Conservation (phyloP, 2,113 vertebrate genomes). For the Fulmarus glacialis region DNA sequence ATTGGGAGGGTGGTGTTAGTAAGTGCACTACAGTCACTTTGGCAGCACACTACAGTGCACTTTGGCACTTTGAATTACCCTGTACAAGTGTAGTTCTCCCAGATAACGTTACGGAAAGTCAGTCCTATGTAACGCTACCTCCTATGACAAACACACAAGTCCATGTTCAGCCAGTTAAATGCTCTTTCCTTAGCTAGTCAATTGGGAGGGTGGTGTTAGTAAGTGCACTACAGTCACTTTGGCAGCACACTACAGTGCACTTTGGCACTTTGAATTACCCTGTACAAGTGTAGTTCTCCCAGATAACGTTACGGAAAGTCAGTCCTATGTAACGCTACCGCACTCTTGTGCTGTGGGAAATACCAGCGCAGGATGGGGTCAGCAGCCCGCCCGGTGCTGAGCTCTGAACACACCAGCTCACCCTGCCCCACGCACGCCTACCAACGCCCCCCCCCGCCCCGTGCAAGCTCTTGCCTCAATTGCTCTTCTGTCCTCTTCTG, state of each 20-base stretch:
- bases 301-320: fast-evolving
- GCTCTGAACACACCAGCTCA: neutral
- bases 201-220: fast-evolving
- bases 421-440: neutral
- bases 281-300: neutral
- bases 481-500: neutral
- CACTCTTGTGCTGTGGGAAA: neutral
- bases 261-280: no score
- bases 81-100: neutral
- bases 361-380: fast-evolving
- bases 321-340: neutral
- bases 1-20: fast-evolving
- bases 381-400: neutral
- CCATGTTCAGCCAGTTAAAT: neutral
- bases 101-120: fast-evolving
- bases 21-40: neutral
- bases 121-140: neutral
- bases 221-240: neutral
- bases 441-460: neutral
- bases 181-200: neutral
- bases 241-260: neutral
- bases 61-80: no score
- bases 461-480: neutral
- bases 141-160: neutral
- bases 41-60: neutral